phyloP scores from a whole-genome alignment of 2,888 invertebrate genomes.

The Rhagonycha lutea region DNA sequence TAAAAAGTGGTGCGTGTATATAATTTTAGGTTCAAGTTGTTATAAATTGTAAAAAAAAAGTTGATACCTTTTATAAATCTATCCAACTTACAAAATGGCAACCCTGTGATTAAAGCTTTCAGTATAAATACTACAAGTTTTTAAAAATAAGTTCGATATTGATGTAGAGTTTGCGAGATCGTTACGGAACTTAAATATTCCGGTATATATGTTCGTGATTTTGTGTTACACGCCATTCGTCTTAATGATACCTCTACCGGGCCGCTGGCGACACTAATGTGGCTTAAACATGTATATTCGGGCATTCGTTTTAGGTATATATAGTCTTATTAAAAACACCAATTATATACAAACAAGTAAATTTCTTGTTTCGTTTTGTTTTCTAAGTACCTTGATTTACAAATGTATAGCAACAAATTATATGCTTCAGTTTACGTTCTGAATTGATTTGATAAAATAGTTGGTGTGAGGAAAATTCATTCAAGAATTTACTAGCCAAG shows the following conservation, averaged over 20 bases:
- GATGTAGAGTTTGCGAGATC: constrained; percentile 37
- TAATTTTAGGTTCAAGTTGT: constrained; percentile 38
- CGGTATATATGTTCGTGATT: constrained; percentile 47
- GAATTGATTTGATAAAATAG: not conserved
- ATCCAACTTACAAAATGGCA: not conserved
- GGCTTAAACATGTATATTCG: constrained; percentile 48
- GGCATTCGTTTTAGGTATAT: constrained; percentile 30
- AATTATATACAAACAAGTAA: constrained; percentile 28
- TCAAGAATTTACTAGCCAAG: not conserved
- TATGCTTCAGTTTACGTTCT: not conserved
- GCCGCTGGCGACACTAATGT: constrained; percentile 50
- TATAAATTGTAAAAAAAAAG: constrained; percentile 12
- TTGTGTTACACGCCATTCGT: constrained; percentile 52
- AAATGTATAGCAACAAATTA: not conserved
- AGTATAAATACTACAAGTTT: constrained; percentile 18
- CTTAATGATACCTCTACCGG: constrained; percentile 52
- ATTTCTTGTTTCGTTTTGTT: constrained; percentile 23
- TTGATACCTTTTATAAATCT: constrained; percentile 6
- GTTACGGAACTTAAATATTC: constrained; percentile 41
- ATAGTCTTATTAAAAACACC: constrained; percentile 25
- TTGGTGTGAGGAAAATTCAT: not conserved
- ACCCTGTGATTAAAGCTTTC: constrained; percentile 16
- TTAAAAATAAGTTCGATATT: constrained; percentile 28
- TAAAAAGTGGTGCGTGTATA: constrained; percentile 38
- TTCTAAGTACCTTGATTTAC: too few species aligned